Percentiles rank a stretch among this genome's conserved stretches.
phyloP scores from a whole-genome alignment of 2,113 vertebrate genomes.

The Rhinichthys klamathensis region DNA sequence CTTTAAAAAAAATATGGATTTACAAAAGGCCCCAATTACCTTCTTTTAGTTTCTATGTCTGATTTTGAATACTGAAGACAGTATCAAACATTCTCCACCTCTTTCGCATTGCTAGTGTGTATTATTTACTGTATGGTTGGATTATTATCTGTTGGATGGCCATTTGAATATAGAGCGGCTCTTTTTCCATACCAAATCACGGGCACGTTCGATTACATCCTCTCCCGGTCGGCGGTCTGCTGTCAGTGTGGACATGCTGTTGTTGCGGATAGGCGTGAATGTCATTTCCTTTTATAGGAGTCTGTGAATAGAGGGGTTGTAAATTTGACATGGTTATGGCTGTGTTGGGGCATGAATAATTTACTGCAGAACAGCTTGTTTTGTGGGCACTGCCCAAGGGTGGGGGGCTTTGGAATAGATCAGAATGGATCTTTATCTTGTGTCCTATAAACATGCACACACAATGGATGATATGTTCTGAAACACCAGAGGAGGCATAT shows the following conservation, averaged over 20 bases:
- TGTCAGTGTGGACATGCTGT: not conserved
- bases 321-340: constrained; percentile 22
- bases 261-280: constrained; percentile 11
- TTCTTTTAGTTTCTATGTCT: not conserved
- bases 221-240: not conserved
- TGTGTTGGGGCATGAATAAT: constrained; percentile 26
- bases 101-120: no score
- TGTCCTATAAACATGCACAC: not conserved
- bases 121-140: not conserved
- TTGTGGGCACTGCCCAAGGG: constrained; percentile 6
- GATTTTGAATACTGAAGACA: not conserved
- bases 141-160: not conserved
- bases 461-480: not conserved
- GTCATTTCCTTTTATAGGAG: constrained; percentile 36
- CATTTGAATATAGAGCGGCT: not conserved
- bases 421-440: constrained; percentile 2
- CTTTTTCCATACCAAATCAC: not conserved
- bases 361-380: constrained; percentile 3
- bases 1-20: not conserved
- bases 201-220: not conserved
- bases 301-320: constrained; percentile 29
- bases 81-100: no score
- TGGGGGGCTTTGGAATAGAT: not conserved
- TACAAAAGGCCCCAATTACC: not conserved
- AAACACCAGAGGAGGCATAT: not conserved